Base-by-base conservation (phyloP, 2,888 invertebrate genomes). In the Caradrina clavipalpis region DNA sequence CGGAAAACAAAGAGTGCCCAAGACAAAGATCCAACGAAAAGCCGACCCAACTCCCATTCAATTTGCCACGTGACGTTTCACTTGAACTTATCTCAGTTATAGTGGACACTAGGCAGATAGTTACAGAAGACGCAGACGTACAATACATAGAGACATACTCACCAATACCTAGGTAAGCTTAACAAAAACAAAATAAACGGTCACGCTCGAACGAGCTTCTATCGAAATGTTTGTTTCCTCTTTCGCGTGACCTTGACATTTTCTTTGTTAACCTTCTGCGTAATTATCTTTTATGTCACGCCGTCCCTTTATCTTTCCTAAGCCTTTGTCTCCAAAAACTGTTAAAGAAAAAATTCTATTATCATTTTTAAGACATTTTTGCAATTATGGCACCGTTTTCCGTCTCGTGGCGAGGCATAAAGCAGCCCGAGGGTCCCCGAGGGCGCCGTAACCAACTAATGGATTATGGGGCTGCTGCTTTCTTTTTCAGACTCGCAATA, bases 31-130 rank as follows among this genome's bases (percentile, higher is more conserved):
- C 50, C 71, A 64, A 76, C 74, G 80, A 82, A 84, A 82, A 69
- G 68, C 76, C 78, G 80, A 79, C 80, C 80, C 81, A 78, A 84
- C 83, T 84, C 81, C 85, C 80, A 85, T 87, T 85, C 81, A 86
- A 86, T 86, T 86, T 85, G 72, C 75, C 63, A 54, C 73, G 79
- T 73, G 78, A 82, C 83, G 80, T 81, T 82, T 68, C 68, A 73
- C 76, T 80, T 77, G 63, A 80, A 77, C 76, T 76, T 86, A 81
- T 86, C 79, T 78, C 63, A 63, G 72, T 39, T 35, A 65, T 71
- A 61, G 59, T 60, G 77, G 49, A n/a, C 45, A 56, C 49, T 19
- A 22, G 7, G 42, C 19, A 55, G 22, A 39, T 59, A 26, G 22
- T 10, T 45, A 13, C 76, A 79, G 59, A 66, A 75, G 58, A 35